A percentile compares a stretch with the other conserved stretches of the same genome.
phyloP scores from a whole-genome alignment of 1,140 invertebrate species.

The Drosophila bocki region DNA sequence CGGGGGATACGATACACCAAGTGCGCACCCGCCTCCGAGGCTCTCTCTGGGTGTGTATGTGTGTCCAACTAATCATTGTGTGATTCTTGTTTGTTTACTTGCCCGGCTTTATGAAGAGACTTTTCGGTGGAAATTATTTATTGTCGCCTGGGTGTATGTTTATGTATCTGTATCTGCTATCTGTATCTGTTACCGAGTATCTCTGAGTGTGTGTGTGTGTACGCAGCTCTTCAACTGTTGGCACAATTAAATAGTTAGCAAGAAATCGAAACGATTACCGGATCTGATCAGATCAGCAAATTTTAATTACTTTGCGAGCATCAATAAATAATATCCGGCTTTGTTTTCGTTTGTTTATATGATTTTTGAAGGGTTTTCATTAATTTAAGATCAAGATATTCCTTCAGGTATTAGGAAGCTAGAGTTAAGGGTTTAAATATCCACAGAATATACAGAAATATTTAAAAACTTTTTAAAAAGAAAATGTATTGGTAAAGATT shows the following conservation, averaged over 20 bases:
- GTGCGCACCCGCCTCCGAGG: conserved; percentile 23
- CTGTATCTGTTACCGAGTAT: conserved; percentile 24
- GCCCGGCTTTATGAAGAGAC: conserved; percentile 51
- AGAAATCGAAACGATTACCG: conserved; percentile 24
- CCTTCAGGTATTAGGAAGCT: not conserved
- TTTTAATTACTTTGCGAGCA: not conserved
- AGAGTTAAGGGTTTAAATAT: not conserved
- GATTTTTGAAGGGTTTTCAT: not conserved
- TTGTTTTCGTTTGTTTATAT: not conserved
- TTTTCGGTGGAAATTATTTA: conserved; percentile 72
- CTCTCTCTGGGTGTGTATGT: conserved; percentile 10
- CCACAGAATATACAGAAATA: not conserved
- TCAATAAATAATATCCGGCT: not conserved
- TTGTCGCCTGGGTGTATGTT: conserved; percentile 41
- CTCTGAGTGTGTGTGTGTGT: conserved; percentile 1
- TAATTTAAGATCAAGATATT: not conserved
- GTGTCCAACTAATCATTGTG: conserved; percentile 75
- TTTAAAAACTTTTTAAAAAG: not conserved
- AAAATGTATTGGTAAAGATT: too few species aligned
- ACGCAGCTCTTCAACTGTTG: conserved; percentile 14
- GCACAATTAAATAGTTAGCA: conserved; percentile 20
- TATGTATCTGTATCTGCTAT: conserved; percentile 36
- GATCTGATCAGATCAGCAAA: conserved; percentile 25
- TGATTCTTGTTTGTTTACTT: conserved; percentile 74
- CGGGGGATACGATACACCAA: conserved; percentile 6